phyloP scores from a whole-genome alignment of 2,888 invertebrate genomes.

The Caenorhabditis sinica region DNA sequence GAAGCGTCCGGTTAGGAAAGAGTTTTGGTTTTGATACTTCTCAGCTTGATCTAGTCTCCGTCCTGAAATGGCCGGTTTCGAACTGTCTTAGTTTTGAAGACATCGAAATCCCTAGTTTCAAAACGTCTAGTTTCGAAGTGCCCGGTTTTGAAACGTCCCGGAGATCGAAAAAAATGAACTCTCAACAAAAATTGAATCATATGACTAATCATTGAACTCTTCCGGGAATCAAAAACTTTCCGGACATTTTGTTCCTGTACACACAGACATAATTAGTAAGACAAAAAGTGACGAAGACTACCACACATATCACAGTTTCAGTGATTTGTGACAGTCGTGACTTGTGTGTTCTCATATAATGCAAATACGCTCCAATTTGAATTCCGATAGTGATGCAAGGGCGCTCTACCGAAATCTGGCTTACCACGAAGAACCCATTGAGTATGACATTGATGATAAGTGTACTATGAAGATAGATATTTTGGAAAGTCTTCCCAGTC shows the following conservation, averaged over 20 bases:
- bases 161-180: neutral
- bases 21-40: no score
- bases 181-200: neutral
- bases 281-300: neutral
- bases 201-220: conserved; percentile 5
- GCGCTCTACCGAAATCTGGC: no score
- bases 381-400: no score
- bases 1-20: no score
- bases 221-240: neutral
- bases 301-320: neutral
- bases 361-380: no score
- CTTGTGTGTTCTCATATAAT: neutral
- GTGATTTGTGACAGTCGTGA: conserved; percentile 1
- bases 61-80: no score
- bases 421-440: conserved; percentile 6
- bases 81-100: no score
- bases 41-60: no score
- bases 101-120: no score
- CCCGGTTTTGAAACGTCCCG: neutral
- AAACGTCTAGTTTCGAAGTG: neutral
- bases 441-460: neutral
- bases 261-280: neutral
- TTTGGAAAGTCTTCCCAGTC: neutral
- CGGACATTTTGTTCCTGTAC: conserved; percentile 1
- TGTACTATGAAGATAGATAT: neutral